These are phyloP conservation scores for Steatornis caripensis DNA, from an alignment of 2,113 vertebrate genomes.

Conservation along the genomic window DNA sequence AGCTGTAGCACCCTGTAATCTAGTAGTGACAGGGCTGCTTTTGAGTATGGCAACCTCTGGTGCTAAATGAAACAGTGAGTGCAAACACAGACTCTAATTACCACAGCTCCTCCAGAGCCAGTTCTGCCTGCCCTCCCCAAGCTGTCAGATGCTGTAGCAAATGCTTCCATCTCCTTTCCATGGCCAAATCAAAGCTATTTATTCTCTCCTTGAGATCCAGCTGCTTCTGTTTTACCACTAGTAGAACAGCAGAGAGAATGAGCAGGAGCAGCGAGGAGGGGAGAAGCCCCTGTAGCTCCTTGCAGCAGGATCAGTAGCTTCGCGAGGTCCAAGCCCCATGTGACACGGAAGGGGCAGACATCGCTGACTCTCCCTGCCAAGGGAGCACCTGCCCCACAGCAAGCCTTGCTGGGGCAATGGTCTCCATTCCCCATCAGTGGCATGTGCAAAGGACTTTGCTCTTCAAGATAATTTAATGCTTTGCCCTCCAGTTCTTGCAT, in stretches of 20 bases:
- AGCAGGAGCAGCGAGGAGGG: neutral
- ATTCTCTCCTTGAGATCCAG: neutral
- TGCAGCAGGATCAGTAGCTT: neutral
- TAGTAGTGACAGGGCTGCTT: slow-evolving; percentile 50
- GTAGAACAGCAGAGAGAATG: neutral
- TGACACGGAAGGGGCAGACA: neutral
- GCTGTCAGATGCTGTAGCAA: slow-evolving; percentile 50
- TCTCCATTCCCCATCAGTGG: neutral
- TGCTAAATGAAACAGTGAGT: slow-evolving; percentile 34
- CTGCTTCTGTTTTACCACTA: neutral
- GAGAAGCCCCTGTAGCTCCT: neutral
- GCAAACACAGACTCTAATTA: slow-evolving; percentile 59
- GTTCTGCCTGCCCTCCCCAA: slow-evolving; percentile 31
- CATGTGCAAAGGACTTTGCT: neutral
- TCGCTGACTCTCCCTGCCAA: neutral
- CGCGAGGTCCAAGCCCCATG: rapidly evolving
- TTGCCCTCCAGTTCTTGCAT: neutral
- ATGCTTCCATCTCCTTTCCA: slow-evolving; percentile 35
- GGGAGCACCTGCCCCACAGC: rapidly evolving
- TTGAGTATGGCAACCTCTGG: slow-evolving; percentile 42
- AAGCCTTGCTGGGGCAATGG: neutral
- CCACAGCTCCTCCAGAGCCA: slow-evolving; percentile 36
- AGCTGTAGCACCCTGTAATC: neutral
- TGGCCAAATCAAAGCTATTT: neutral
- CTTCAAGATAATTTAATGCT: neutral